Percentiles rank a stretch among this genome's conserved stretches.
Conservation (phyloP, 2,888 invertebrate species). For the Hemithea aestivaria region DNA sequence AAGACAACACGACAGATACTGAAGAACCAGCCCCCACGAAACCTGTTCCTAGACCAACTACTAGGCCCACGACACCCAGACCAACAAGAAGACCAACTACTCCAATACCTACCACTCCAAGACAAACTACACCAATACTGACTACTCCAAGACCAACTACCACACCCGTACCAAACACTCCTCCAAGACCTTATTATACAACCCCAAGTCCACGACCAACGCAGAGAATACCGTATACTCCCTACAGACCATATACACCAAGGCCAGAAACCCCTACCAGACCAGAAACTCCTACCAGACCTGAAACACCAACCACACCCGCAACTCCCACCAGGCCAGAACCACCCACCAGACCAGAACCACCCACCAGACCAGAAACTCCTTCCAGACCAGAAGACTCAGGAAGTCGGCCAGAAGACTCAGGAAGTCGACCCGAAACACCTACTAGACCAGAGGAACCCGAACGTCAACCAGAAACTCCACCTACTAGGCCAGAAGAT, state of each 20-base stretch:
- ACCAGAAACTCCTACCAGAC: slow-evolving; percentile 22
- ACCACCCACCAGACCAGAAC: slow-evolving; percentile 22
- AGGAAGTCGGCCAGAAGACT: slow-evolving; percentile 22
- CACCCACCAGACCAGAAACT: slow-evolving; percentile 17
- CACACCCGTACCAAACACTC: slow-evolving; percentile 23
- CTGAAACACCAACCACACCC: slow-evolving; percentile 8
- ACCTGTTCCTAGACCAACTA: slow-evolving; percentile 8
- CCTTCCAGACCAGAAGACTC: slow-evolving; percentile 18
- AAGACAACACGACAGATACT: slow-evolving; percentile 25
- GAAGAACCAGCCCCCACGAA: slow-evolving; percentile 9
- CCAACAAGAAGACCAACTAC: slow-evolving; percentile 31
- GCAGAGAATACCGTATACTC: slow-evolving; percentile 27
- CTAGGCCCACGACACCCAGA: slow-evolving; percentile 21
- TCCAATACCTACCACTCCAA: slow-evolving; percentile 32
- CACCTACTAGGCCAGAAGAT: slow-evolving; percentile 15
- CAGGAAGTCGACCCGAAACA: slow-evolving; percentile 21
- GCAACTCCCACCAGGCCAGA: slow-evolving; percentile 22
- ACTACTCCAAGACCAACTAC: slow-evolving; percentile 28
- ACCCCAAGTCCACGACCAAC: slow-evolving; percentile 9
- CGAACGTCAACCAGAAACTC: slow-evolving; percentile 6
- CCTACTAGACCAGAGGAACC: slow-evolving; percentile 4
- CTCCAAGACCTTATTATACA: slow-evolving; percentile 17
- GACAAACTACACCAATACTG: slow-evolving; percentile 24
- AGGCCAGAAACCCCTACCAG: slow-evolving; percentile 16
- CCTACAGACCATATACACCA: slow-evolving; percentile 24